Conservation (phyloP, 2,113 vertebrate species). For the Sciurus niger region DNA sequence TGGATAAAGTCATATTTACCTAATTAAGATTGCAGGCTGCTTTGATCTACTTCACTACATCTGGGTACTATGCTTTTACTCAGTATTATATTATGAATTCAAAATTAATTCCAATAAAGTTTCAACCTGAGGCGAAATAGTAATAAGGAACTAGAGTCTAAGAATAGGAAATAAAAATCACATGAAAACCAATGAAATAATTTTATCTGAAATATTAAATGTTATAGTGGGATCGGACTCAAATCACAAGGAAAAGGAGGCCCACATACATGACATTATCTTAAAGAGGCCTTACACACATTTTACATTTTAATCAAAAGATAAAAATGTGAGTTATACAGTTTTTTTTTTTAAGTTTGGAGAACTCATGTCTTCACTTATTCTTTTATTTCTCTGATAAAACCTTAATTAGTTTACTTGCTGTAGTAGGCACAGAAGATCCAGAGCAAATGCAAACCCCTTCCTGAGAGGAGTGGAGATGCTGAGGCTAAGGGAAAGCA, state of each 20-base stretch:
- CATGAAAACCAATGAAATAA: neutral
- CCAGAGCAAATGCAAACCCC: neutral
- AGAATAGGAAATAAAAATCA: slow-evolving; percentile 8
- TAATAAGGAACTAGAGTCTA: neutral
- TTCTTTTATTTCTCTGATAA: neutral
- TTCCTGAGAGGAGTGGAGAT: neutral
- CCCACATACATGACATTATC: neutral
- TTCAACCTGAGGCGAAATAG: slow-evolving; percentile 49
- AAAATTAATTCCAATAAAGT: slow-evolving; percentile 62
- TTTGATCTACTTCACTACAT: neutral
- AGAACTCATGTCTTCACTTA: neutral
- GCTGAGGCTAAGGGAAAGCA: neutral
- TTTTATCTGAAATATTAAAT: slow-evolving; percentile 46
- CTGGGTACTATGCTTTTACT: neutral
- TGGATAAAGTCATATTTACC: neutral
- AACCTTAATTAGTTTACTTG: neutral
- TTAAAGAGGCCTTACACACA: neutral
- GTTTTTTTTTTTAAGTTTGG: neutral
- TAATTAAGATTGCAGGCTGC: neutral
- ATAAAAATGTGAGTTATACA: neutral
- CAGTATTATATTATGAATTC: slow-evolving; percentile 3
- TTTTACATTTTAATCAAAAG: neutral
- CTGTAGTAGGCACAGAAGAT: neutral
- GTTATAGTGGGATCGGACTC: neutral
- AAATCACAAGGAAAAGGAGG: neutral